Percentiles rank a stretch among this genome's conserved stretches.
Conservation (phyloP, 2,113 vertebrate species). For the Dasyornis broadbenti region DNA sequence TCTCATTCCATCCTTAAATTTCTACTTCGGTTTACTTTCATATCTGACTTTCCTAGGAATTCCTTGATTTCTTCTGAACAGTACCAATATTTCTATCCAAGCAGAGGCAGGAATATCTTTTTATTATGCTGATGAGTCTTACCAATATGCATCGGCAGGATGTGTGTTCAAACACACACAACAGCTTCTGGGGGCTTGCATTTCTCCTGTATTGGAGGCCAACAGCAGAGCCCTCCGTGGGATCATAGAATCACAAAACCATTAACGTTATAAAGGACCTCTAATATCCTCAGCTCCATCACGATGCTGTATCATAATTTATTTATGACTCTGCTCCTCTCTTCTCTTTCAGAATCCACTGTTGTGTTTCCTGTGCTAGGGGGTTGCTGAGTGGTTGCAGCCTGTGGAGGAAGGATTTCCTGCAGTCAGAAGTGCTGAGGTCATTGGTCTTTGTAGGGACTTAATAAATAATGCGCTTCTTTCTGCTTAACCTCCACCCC, state of each 20-base stretch:
- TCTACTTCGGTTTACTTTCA: not conserved
- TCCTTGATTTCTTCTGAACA: not conserved
- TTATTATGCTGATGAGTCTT: not conserved
- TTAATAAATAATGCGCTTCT: not conserved
- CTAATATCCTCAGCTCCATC: not conserved
- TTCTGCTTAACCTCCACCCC: not conserved
- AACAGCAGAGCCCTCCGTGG: not conserved
- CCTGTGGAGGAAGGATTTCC: not conserved
- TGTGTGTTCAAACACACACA: not conserved
- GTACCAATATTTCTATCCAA: not conserved
- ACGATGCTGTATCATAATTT: not conserved
- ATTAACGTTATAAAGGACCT: not conserved
- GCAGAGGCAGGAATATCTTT: not conserved
- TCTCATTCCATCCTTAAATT: not conserved
- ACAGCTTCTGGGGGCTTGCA: not conserved
- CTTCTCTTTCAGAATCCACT: not conserved
- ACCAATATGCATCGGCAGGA: accelerated
- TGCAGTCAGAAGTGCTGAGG: not conserved
- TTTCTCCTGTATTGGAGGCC: not conserved
- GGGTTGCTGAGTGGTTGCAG: not conserved
- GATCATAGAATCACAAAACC: not conserved
- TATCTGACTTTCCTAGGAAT: not conserved
- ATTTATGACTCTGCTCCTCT: not conserved
- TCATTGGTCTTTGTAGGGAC: not conserved
- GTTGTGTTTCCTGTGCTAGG: not conserved